These are phyloP conservation scores for Mystacides longicornis DNA, from an alignment of 2,888 invertebrate species.

Conservation along the genomic window DNA sequence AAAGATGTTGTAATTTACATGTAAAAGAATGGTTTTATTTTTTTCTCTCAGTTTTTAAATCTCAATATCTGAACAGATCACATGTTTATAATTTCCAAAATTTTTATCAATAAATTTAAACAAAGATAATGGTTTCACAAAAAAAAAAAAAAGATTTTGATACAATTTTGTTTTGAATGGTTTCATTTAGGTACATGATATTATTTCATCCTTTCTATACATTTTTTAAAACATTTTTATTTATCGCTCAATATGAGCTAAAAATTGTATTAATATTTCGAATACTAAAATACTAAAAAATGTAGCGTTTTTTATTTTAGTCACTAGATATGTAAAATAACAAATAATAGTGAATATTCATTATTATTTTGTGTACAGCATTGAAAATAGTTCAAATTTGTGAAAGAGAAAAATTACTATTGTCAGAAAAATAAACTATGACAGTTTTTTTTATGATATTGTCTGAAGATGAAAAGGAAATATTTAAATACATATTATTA, in stretches of 20 bases:
- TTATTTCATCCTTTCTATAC: background rate
- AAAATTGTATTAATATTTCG: conserved; percentile 20
- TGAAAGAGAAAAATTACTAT: too few relatives aligned
- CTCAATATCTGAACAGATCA: background rate
- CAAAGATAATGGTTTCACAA: background rate
- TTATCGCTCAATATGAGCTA: conserved; percentile 26
- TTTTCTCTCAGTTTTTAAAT: background rate
- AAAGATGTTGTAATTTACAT: background rate
- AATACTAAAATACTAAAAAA: conserved; percentile 23
- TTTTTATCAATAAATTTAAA: background rate
- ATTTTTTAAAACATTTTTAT: background rate
- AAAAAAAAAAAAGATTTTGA: background rate
- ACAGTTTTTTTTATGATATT: too few relatives aligned
- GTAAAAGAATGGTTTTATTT: conserved; percentile 2
- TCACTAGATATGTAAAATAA: too few relatives aligned
- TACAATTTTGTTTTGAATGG: background rate
- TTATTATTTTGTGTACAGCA: too few relatives aligned
- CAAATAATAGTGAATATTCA: too few relatives aligned
- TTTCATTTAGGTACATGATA: background rate
- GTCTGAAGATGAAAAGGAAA: too few relatives aligned
- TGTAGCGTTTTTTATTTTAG: background rate
- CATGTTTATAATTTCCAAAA: too few relatives aligned
- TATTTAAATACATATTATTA: too few relatives aligned
- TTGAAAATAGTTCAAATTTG: too few relatives aligned
- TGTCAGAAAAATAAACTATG: too few relatives aligned